Base-by-base conservation (phyloP, 2,113 vertebrate species). In the Choloepus hoffmanni region DNA sequence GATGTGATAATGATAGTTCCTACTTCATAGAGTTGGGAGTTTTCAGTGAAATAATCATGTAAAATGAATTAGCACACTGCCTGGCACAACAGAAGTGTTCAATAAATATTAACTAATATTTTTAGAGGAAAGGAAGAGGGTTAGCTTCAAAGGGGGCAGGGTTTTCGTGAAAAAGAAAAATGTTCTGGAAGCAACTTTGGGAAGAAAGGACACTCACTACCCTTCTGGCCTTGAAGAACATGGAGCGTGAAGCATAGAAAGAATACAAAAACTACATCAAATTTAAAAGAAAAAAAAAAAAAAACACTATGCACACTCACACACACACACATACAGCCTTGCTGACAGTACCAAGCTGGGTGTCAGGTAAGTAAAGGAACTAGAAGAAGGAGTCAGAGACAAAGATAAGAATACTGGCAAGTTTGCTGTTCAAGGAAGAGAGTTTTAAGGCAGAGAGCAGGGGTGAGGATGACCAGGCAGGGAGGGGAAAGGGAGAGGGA, bases 181-280 rank as follows among this genome's bases (percentile, higher is more conserved):
- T 33, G 26, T 15, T 70, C 60, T 77, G 28, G 16, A 67, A 89
- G 55, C 14, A n/a, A 21, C 33, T 5, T 7, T 58, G 21, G 21
- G 13, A 85, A 43, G 60, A 65, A 70, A 63, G 33, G 7, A 23
- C 9, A 43, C 19, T 81, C 30, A 30, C 21, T 14, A 30, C 2
- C 53, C 62, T 73, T 92, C 85, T 77, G 45, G 53, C 13, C 53
- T 48, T 90, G n/a, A 92, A 90, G 81, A 95, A 26, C 7, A 78
- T 7, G 2, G 24, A 72, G 14, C 36, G 11, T 14, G 19, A 74
- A 36, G 33, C 72, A 94, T 79, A 77, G 2, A 60, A 84, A 77
- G 2, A 60, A 85, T 36, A 33, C 62, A 83, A 82, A 74, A 74
- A 45, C 12, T 28, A 67, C n/a, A 65, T 83, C 58, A 83, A 50